Conservation (phyloP, 2,888 invertebrate genomes). For the Tiphia femorata region DNA sequence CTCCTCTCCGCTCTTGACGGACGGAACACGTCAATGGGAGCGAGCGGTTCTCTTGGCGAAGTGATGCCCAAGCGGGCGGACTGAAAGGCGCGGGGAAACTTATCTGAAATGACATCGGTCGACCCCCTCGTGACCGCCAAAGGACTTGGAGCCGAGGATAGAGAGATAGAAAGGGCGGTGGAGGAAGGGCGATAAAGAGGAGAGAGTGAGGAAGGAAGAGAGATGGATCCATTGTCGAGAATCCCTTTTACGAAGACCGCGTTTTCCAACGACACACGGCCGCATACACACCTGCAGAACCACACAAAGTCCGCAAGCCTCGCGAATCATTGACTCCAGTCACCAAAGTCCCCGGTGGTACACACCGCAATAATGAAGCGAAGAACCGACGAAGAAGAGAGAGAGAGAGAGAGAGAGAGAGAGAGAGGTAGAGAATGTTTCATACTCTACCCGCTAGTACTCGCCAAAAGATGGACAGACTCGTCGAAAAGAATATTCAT, state of each 20-base stretch:
- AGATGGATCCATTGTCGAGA: not conserved
- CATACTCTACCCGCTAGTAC: too few relatives aligned
- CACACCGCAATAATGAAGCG: not conserved
- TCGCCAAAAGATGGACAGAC: too few relatives aligned
- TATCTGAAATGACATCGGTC: slow-evolving; percentile 68
- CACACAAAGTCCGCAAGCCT: not conserved
- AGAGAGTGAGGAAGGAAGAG: too few relatives aligned
- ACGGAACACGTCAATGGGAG: slow-evolving; percentile 14
- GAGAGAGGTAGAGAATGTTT: too few relatives aligned
- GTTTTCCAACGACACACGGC: not conserved
- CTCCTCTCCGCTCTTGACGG: slow-evolving; percentile 1
- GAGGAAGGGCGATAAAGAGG: not conserved
- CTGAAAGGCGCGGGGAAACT: slow-evolving; percentile 56
- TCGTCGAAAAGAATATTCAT: too few relatives aligned
- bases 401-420: too few relatives aligned
- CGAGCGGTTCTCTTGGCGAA: slow-evolving; percentile 11
- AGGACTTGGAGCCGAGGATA: slow-evolving; percentile 46
- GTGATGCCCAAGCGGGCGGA: slow-evolving; percentile 20
- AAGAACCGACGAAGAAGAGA: not conserved
- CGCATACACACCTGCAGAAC: not conserved
- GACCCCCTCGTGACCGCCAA: slow-evolving; percentile 50
- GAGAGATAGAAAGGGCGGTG: not conserved
- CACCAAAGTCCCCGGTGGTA: slow-evolving; percentile 1
- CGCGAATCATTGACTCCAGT: too few relatives aligned
- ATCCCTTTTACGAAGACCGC: not conserved